A percentile compares a stretch with the other conserved stretches of the same genome.
These are phyloP conservation scores for Mergus octosetaceus DNA, from an alignment of 2,797 vertebrate genomes.

Conservation along the genomic window DNA sequence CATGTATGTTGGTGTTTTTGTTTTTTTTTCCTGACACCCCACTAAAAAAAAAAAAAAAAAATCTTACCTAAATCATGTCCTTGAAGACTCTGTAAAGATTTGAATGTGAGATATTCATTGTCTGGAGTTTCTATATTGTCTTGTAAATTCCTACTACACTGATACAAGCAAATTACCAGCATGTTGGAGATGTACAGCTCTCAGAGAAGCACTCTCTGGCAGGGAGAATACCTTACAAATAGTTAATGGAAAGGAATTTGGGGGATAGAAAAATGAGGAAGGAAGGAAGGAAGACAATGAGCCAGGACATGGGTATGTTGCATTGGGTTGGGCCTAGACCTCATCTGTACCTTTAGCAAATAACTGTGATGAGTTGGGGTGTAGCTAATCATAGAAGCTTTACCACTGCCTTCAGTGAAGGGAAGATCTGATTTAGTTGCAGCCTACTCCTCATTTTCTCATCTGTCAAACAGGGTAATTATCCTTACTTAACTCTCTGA, in stretches of 20 bases:
- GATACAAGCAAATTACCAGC: not conserved
- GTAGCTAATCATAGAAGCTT: not conserved
- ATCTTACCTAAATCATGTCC: not conserved
- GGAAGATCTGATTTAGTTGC: not conserved
- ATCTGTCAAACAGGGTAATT: not conserved
- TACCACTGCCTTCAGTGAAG: not conserved
- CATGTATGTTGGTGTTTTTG: not conserved
- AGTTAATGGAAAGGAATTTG: not conserved
- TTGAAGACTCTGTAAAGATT: not conserved
- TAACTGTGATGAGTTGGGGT: not conserved
- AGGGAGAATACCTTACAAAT: not conserved
- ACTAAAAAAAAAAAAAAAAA: not conserved
- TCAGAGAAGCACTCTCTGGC: not conserved
- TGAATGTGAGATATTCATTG: not conserved
- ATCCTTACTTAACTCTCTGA: not conserved
- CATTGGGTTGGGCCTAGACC: not conserved
- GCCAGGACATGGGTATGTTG: not conserved
- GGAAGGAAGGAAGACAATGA: not conserved
- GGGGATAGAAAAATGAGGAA: not conserved
- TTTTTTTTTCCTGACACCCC: not conserved
- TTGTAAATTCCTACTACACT: not conserved
- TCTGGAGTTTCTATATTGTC: not conserved
- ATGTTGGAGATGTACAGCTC: not conserved
- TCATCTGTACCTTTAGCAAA: not conserved
- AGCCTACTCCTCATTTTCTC: not conserved